Evolutionary conservation across 1,140 invertebrate genomes (phyloP).

Genomic region (Brachystomella parvula): DNA sequence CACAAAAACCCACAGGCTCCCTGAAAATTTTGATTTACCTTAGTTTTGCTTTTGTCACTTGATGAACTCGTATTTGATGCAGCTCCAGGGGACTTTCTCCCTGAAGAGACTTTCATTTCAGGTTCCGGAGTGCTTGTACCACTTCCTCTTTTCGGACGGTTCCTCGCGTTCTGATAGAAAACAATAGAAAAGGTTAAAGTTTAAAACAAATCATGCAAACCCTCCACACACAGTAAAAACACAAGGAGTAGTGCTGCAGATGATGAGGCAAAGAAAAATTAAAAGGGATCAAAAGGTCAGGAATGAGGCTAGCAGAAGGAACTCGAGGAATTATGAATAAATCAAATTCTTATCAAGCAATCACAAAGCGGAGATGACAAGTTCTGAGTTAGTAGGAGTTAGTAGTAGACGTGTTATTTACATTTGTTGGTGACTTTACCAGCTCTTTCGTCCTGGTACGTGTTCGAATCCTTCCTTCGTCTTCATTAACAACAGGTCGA

Average conservation of each 20-base stretch:
- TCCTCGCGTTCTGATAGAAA: conserved; percentile 42
- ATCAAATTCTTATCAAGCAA: neutral
- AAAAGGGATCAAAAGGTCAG: neutral
- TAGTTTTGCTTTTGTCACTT: conserved; percentile 56
- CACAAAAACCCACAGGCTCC: neutral
- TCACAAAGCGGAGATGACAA: neutral
- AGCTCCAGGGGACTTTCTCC: conserved; percentile 47
- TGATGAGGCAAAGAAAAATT: neutral
- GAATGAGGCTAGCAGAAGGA: neutral
- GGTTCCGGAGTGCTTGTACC: conserved; percentile 66
- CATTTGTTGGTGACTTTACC: conserved; percentile 40
- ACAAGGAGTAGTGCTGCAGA: neutral
- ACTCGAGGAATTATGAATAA: neutral
- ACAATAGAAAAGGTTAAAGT: too few relatives aligned
- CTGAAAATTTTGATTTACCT: conserved; percentile 44
- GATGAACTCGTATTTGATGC: conserved; percentile 46
- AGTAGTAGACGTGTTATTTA: conserved; percentile 21
- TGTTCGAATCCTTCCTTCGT: conserved; percentile 76
- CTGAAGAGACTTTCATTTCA: conserved; percentile 45
- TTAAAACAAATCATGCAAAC: conserved; percentile 21
- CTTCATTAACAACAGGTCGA: conserved; percentile 56
- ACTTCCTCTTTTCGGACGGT: conserved; percentile 53
- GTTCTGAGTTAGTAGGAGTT: too few relatives aligned
- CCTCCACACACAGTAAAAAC: neutral
- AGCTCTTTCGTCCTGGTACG: conserved; percentile 73